These are phyloP conservation scores for Gorsachius goisagi DNA, from an alignment of 2,113 vertebrate species.

Conservation along the genomic window DNA sequence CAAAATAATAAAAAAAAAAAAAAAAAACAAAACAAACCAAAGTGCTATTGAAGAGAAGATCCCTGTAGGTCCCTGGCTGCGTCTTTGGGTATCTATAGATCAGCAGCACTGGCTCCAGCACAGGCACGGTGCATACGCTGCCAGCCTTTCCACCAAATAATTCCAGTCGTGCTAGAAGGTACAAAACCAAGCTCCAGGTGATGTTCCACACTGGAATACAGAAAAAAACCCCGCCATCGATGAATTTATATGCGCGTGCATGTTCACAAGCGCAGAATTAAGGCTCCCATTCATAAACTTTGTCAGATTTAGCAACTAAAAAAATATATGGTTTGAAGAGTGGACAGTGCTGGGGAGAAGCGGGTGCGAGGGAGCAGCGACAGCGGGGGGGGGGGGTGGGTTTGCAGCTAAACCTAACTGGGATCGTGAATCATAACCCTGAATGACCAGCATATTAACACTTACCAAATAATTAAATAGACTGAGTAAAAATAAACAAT, in stretches of 20 bases:
- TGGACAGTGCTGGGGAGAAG: neutral
- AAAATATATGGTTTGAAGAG: neutral
- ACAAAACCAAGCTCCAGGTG: neutral
- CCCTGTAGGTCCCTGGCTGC: neutral
- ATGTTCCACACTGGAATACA: neutral
- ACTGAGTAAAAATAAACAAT: neutral
- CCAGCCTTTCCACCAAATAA: neutral
- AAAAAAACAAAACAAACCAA: neutral
- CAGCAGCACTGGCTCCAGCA: neutral
- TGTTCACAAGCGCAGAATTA: neutral
- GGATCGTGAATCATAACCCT: neutral
- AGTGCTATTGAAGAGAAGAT: neutral
- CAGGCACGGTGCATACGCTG: neutral
- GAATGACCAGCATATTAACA: neutral
- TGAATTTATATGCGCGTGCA: neutral
- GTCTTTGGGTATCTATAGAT: neutral
- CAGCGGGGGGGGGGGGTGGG: too few species aligned
- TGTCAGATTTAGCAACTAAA: neutral
- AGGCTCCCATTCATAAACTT: neutral
- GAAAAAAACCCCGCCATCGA: fast-evolving
- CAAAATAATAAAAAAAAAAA: neutral
- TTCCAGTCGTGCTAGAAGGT: neutral
- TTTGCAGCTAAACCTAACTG: neutral
- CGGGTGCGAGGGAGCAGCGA: neutral
- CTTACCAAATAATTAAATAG: neutral